Percentiles rank a stretch among this genome's conserved stretches.
Conservation (phyloP, 2,888 invertebrate genomes). For the Cenopis cana region DNA sequence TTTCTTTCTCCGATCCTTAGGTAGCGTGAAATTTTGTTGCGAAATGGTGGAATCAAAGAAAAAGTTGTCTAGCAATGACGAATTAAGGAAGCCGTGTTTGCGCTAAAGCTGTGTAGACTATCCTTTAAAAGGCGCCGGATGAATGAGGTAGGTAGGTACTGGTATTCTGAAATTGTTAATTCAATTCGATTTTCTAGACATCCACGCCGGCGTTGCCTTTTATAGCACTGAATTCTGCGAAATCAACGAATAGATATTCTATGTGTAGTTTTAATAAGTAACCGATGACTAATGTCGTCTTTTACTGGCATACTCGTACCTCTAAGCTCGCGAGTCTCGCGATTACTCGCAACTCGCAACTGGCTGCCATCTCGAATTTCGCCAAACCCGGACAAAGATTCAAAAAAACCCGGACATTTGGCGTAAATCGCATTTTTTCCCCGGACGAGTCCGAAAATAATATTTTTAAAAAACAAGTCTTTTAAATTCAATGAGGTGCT, state of each 20-base stretch:
- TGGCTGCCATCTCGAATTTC: too few relatives aligned
- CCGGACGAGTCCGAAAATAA: too few relatives aligned
- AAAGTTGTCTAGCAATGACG: conserved; percentile 42
- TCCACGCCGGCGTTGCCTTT: conserved; percentile 19
- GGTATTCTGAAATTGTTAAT: conserved; percentile 26
- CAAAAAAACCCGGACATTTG: too few relatives aligned
- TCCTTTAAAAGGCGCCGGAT: conserved; percentile 29
- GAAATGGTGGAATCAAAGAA: conserved; percentile 41
- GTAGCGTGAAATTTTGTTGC: conserved; percentile 43
- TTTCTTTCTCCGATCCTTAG: conserved; percentile 32
- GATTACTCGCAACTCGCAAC: too few relatives aligned
- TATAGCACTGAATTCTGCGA: conserved; percentile 5
- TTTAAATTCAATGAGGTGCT: too few relatives aligned
- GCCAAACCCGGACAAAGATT: too few relatives aligned
- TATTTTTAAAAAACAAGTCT: too few relatives aligned
- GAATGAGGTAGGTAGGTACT: conserved; percentile 34
- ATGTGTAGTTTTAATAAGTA: conserved; percentile 6
- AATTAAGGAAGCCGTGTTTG: conserved; percentile 16
- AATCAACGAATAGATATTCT: neutral
- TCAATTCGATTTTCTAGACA: conserved; percentile 33
- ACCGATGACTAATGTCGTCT: conserved; percentile 20
- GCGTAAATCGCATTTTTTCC: too few relatives aligned
- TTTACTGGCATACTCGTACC: neutral
- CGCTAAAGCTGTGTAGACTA: conserved; percentile 7
- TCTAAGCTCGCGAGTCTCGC: too few relatives aligned